phyloP scores from a whole-genome alignment of 2,113 vertebrate species.

The Paradoxurus hermaphroditus region DNA sequence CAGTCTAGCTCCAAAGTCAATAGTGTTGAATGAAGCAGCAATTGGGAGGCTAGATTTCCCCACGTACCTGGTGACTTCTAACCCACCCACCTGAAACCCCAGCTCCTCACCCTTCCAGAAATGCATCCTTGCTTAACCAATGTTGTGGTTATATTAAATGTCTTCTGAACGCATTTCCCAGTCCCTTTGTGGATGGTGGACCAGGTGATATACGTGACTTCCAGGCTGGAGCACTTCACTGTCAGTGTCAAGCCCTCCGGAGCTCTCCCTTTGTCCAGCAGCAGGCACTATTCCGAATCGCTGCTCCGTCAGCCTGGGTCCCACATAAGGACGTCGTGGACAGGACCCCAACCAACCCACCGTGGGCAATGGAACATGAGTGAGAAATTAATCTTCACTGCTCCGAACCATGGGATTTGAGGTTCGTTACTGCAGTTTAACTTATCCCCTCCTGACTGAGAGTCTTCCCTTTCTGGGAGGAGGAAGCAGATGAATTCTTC shows the following conservation, averaged over 20 bases:
- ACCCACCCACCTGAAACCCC: not conserved
- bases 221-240: not conserved
- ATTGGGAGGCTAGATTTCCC: not conserved
- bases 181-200: not conserved
- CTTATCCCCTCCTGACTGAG: not conserved
- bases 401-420: not conserved
- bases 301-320: not conserved
- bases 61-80: not conserved
- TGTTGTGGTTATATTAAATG: not conserved
- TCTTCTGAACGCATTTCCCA: not conserved
- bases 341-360: not conserved
- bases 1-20: not conserved
- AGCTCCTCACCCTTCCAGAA: not conserved
- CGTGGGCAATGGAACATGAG: not conserved
- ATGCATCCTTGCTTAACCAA: not conserved
- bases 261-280: not conserved
- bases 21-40: not conserved
- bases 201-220: not conserved
- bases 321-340: not conserved
- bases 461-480: not conserved
- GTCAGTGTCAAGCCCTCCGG: not conserved
- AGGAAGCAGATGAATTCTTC: not conserved
- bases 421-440: not conserved
- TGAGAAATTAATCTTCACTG: not conserved
- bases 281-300: not conserved